A percentile compares a stretch with the other conserved stretches of the same genome.
Conservation (phyloP, 1,140 invertebrate genomes). For the Ephestia elutella region DNA sequence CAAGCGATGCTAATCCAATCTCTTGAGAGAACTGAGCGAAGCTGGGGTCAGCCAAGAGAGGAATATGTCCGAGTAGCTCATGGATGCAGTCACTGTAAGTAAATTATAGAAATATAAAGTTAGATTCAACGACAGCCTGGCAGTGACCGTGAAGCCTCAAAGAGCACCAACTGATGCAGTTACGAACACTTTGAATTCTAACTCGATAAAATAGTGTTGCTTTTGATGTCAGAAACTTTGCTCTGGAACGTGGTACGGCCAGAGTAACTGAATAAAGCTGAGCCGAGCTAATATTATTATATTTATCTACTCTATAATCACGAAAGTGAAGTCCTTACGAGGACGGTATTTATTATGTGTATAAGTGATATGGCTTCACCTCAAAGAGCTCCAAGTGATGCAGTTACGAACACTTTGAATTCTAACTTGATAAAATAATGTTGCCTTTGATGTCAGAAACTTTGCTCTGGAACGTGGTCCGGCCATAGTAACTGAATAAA, state of each 20-base stretch:
- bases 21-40: constrained; percentile 99
- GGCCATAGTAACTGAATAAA: background rate
- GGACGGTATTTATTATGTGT: background rate
- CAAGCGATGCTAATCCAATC: constrained; percentile 96
- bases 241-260: background rate
- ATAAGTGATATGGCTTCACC: too few relatives aligned
- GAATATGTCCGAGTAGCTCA: constrained; percentile 98
- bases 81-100: constrained; percentile 94
- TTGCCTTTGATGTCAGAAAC: constrained; percentile 33
- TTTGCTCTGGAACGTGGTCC: constrained; percentile 9
- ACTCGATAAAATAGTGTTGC: constrained; percentile 29
- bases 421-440: constrained; percentile 26
- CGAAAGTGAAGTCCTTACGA: background rate
- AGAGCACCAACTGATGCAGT: background rate
- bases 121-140: background rate
- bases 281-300: background rate
- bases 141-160: too few relatives aligned
- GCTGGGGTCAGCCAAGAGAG: constrained; percentile 94
- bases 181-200: background rate
- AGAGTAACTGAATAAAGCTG: background rate
- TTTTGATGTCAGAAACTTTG: constrained; percentile 33
- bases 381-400: background rate
- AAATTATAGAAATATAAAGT: constrained; percentile 18
- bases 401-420: background rate
- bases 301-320: background rate